Base-by-base conservation (phyloP, 2,888 invertebrate genomes). In the Pachymerium ferrugineum region DNA sequence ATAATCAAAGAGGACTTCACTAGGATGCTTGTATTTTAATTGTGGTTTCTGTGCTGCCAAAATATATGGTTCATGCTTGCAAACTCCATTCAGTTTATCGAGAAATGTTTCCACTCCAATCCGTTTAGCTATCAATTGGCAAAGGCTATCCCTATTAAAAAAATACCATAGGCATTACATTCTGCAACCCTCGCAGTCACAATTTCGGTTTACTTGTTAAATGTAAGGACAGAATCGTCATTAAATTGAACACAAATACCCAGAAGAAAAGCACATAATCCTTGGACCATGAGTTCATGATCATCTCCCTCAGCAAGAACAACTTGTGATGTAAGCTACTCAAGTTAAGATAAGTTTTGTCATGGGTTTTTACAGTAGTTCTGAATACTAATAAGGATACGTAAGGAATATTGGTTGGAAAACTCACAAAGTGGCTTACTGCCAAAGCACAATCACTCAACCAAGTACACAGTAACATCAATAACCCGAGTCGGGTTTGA, bases 21-120 rank as follows among this genome's bases (percentile, higher is more conserved):
- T 85, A 2, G 92, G 85, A 73, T 87, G 85, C 81, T 89, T 89
- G 12, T 90, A 91, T 67, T 89, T 86, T 31, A 93, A 88, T 83
- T 97, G 96, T 0, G 98, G 96, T 79, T 93, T 93, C 81, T 98
- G 97, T 22, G 94, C 89, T 16, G 97, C 94, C 80, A 89, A 88
- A 74, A 91, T 92, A 84, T 97, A 99, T 54, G 90, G 87, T 84
- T 98, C 98, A 81, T 94, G 93, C 72, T 91, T 89, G 0, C 92
- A 88, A 74, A 98, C 90, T 78, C 93, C 92, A 72, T 89, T 88
- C 74, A 99, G 85, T 80, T 93, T 93, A 76, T 93, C 90, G 74
- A 90, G 87, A 81, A 94, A 93, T 71, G 89, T 89, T 81, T 99
- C 98, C 78, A 92, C 85, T 5, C 95, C 97, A 75, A 99, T 92